Evolutionary conservation across 1,140 invertebrate genomes (phyloP).

Genomic region (Semibalanus balanoides): DNA sequence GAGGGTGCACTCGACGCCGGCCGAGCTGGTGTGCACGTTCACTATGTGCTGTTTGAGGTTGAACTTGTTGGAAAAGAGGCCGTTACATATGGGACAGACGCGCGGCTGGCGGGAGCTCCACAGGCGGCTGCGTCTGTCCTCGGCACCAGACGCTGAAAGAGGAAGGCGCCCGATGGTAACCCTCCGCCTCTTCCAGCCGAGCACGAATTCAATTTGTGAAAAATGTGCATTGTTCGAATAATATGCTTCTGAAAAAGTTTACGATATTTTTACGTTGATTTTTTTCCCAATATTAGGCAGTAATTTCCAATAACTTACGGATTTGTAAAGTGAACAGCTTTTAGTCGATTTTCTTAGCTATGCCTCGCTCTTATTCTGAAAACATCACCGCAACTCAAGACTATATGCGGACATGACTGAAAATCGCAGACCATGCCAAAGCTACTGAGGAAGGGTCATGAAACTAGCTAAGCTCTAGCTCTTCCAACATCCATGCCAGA

Average conservation of each 20-base stretch:
- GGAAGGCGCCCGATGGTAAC: background rate
- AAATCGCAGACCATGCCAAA: background rate
- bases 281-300: no score
- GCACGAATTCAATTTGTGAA: no score
- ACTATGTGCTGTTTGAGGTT: conserved; percentile 26
- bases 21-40: conserved; percentile 25
- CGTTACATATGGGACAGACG: conserved; percentile 55
- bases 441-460: background rate
- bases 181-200: no score
- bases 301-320: no score
- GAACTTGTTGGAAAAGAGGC: conserved; percentile 24
- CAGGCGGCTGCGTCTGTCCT: conserved; percentile 8
- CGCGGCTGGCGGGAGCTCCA: conserved; percentile 46
- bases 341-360: no score
- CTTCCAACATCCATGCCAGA: background rate
- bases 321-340: no score
- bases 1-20: conserved; percentile 22
- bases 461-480: background rate
- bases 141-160: background rate
- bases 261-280: no score
- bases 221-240: no score
- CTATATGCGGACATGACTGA: background rate
- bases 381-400: background rate
- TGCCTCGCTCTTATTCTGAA: no score
- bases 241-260: no score